Evolutionary conservation across 2,888 invertebrate genomes (phyloP).

Genomic region (Agrotis exclamationis): DNA sequence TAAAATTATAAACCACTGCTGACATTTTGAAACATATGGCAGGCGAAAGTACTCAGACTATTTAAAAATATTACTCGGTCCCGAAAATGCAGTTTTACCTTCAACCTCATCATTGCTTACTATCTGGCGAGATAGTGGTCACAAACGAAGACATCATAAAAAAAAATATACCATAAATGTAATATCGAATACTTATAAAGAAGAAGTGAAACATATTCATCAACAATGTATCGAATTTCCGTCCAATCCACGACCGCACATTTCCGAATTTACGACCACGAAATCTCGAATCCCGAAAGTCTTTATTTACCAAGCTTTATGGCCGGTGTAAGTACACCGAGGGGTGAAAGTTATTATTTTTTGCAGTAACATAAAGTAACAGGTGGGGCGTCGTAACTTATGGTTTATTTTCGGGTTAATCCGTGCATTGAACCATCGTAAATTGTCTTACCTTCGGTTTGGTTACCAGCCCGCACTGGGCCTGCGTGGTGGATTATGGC

Average conservation of each 20-base stretch:
- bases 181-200: no score
- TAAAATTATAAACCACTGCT: no score
- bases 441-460: conserved; percentile 44
- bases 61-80: no score
- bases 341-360: conserved; percentile 57
- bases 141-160: no score
- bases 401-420: conserved; percentile 51
- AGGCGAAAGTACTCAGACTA: no score
- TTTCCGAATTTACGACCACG: conserved; percentile 28
- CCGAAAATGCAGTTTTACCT: no score
- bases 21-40: no score
- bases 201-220: not conserved
- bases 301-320: conserved; percentile 51
- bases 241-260: not conserved
- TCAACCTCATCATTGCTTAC: no score
- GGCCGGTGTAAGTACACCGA: conserved; percentile 29
- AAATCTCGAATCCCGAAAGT: conserved; percentile 32
- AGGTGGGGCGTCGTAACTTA: conserved; percentile 55
- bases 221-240: not conserved
- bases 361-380: conserved; percentile 52
- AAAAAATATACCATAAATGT: no score
- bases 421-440: conserved; percentile 57
- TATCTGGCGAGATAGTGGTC: no score
- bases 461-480: no score
- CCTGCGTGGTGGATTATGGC: no score